phyloP scores from a whole-genome alignment of 2,797 vertebrate genomes.

The Malurus splendens region DNA sequence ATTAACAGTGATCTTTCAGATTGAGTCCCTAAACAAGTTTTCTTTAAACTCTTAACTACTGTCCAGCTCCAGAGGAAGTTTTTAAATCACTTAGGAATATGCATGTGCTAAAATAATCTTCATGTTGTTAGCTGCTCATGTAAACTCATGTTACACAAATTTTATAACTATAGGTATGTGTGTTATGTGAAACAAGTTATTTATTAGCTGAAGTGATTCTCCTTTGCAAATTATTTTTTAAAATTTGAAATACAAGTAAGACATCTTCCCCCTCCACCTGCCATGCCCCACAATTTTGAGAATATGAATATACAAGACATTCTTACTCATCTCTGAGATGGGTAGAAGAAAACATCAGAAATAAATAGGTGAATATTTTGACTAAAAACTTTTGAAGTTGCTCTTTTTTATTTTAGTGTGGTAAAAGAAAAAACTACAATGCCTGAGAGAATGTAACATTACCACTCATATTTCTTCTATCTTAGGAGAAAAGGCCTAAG shows the following conservation, averaged over 20 bases:
- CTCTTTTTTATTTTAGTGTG: not conserved
- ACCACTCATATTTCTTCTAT: not conserved
- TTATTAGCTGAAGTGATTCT: not conserved
- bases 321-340: not conserved
- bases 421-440: not conserved
- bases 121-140: not conserved
- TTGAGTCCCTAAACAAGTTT: not conserved
- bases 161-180: not conserved
- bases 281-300: not conserved
- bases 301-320: not conserved
- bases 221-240: not conserved
- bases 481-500: not conserved
- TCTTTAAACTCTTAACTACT: not conserved
- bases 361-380: not conserved
- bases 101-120: not conserved
- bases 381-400: not conserved
- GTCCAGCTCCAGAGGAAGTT: not conserved
- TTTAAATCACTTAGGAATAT: not conserved
- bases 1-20: not conserved
- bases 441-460: not conserved
- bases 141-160: not conserved
- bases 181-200: not conserved
- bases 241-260: not conserved
- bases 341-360: not conserved
- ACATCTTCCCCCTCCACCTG: not conserved